Conservation (phyloP, 2,113 vertebrate species). For the Bufo bufo region DNA sequence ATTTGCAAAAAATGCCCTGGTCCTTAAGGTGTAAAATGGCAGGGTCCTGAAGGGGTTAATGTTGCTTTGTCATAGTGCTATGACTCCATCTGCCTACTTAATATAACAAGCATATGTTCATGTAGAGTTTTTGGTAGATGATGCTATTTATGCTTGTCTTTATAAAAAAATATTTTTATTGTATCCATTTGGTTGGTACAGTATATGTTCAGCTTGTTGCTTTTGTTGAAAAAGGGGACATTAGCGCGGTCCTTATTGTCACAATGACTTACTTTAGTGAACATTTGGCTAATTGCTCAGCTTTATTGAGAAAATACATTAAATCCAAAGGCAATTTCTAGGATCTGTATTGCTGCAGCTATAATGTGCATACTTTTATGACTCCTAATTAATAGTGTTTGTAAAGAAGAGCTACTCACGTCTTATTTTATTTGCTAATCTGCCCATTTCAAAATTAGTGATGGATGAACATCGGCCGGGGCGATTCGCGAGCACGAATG, state of each 20-base stretch:
- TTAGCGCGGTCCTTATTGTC: slow-evolving; percentile 34
- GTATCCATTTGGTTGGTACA: slow-evolving; percentile 1
- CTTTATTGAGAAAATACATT: slow-evolving; percentile 50
- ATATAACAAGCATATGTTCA: neutral
- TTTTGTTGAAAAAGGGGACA: slow-evolving; percentile 32
- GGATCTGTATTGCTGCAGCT: slow-evolving; percentile 44
- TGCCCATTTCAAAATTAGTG: neutral
- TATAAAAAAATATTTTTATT: neutral
- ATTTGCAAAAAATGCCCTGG: too few species aligned
- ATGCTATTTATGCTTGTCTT: slow-evolving; percentile 9
- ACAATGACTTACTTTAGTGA: slow-evolving; percentile 43
- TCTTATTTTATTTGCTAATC: slow-evolving; percentile 49
- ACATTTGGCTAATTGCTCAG: slow-evolving; percentile 55
- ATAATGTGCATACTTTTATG: slow-evolving; percentile 47
- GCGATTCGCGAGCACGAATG: too few species aligned
- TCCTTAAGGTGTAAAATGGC: too few species aligned
- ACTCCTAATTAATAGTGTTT: slow-evolving; percentile 56
- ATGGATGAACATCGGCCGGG: too few species aligned
- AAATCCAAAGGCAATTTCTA: slow-evolving; percentile 51
- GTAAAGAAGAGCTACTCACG: slow-evolving; percentile 44
- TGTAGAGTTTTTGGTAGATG: neutral
- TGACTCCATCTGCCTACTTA: neutral
- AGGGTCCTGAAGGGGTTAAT: neutral
- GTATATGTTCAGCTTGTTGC: slow-evolving; percentile 36
- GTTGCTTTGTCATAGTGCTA: neutral